phyloP scores from a whole-genome alignment of 2,888 invertebrate species.

The Halictus ligatus region DNA sequence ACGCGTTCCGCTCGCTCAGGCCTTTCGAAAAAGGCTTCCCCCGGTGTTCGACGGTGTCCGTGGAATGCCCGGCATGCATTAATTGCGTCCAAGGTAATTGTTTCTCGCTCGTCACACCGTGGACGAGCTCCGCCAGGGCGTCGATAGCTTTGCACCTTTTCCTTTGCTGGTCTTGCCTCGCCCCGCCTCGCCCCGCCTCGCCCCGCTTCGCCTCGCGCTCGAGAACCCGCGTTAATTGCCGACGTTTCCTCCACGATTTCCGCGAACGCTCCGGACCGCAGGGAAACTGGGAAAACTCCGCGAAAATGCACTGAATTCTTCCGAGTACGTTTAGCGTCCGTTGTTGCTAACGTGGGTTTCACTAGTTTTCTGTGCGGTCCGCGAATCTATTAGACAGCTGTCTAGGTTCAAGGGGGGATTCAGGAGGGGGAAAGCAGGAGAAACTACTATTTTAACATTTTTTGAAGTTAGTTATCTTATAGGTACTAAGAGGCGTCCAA shows the following conservation, averaged over 20 bases:
- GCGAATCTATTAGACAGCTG: not conserved
- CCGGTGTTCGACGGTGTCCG: slow-evolving; percentile 18
- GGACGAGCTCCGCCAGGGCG: slow-evolving; percentile 15
- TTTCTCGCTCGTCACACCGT: slow-evolving; percentile 57
- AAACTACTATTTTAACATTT: not conserved
- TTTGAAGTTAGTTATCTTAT: no score
- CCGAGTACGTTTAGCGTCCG: not conserved
- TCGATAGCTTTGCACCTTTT: slow-evolving; percentile 16
- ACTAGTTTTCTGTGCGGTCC: not conserved
- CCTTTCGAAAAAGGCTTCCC: slow-evolving; percentile 17
- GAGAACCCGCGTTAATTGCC: not conserved
- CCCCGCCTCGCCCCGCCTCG: not conserved
- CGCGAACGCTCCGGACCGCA: not conserved
- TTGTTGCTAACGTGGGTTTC: not conserved
- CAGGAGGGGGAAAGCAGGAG: not conserved
- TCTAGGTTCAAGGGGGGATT: not conserved
- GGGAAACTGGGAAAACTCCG: not conserved
- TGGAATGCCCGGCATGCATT: slow-evolving; percentile 67
- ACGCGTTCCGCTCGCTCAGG: slow-evolving; percentile 3
- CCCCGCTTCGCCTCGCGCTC: not conserved
- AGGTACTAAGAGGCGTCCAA: no score
- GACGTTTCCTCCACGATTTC: slow-evolving; percentile 1
- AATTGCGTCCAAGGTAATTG: slow-evolving; percentile 72
- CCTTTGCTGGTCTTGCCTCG: not conserved
- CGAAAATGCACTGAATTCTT: not conserved